These are phyloP conservation scores for Aphaenogaster floridana DNA, from an alignment of 1,140 invertebrate species.

Conservation along the genomic window DNA sequence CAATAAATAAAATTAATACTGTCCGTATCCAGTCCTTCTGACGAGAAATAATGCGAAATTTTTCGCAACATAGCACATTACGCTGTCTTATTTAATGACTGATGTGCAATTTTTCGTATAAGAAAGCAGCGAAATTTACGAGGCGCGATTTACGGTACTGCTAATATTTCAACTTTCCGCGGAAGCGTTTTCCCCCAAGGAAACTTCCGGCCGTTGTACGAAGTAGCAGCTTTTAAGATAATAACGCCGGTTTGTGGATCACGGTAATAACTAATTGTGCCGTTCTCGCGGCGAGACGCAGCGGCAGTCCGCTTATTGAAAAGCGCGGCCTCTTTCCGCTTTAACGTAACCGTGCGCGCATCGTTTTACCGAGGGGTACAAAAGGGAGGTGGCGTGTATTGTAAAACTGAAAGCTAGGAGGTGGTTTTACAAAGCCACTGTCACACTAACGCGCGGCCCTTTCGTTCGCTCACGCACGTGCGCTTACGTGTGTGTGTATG, in stretches of 20 bases:
- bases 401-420: constrained; percentile 71
- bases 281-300: constrained; percentile 36
- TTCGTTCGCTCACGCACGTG: not conserved
- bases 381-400: constrained; percentile 40
- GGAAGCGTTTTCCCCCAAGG: constrained; percentile 26
- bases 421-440: constrained; percentile 67
- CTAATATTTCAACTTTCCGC: constrained; percentile 52
- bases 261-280: constrained; percentile 60
- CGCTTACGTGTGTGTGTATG: not conserved
- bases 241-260: constrained; percentile 59
- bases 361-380: constrained; percentile 58
- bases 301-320: constrained; percentile 53
- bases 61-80: not conserved
- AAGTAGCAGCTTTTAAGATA: constrained; percentile 61
- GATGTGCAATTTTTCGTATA: constrained; percentile 36
- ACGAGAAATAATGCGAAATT: constrained; percentile 24
- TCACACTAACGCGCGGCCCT: constrained; percentile 11
- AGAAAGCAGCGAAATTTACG: constrained; percentile 39
- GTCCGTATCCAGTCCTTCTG: not conserved
- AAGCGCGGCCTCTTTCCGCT: constrained; percentile 37
- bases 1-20: constrained; percentile 21
- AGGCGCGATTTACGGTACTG: constrained; percentile 37
- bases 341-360: constrained; percentile 34
- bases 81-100: constrained; percentile 33
- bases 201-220: constrained; percentile 53